These are phyloP conservation scores for Arizona elegans DNA, from an alignment of 2,113 vertebrate species.

Conservation along the genomic window DNA sequence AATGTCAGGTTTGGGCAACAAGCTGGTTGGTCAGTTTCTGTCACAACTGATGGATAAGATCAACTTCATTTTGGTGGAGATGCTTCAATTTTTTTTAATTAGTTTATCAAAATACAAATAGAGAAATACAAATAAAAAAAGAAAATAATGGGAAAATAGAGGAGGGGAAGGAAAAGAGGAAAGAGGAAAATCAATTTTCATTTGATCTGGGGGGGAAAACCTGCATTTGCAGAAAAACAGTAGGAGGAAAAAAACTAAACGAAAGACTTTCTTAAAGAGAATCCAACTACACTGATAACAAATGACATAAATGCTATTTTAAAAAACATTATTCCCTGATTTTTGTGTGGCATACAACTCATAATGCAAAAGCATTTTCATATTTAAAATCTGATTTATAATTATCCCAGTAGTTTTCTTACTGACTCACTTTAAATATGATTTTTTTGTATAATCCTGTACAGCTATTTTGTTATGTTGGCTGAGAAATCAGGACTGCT, in stretches of 20 bases:
- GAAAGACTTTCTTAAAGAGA: neutral
- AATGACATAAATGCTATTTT: neutral
- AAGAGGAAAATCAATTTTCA: neutral
- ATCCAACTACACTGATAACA: neutral
- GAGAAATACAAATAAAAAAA: neutral
- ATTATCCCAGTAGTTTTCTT: neutral
- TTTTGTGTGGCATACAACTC: neutral
- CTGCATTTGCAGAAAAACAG: neutral
- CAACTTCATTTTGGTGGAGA: neutral
- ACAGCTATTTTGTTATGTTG: neutral
- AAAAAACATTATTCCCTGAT: neutral
- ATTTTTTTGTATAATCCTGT: neutral
- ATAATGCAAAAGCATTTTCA: neutral
- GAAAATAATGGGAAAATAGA: neutral
- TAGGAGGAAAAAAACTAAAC: neutral
- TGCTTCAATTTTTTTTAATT: neutral
- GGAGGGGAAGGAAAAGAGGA: neutral
- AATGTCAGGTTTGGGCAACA: neutral
- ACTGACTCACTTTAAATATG: neutral
- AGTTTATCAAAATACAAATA: neutral
- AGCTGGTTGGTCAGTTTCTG: neutral
- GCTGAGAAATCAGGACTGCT: neutral
- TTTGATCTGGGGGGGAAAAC: neutral
- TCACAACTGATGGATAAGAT: neutral
- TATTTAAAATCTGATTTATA: neutral